These are phyloP conservation scores for Delphinus delphis DNA, from an alignment of 2,113 vertebrate genomes.

Conservation along the genomic window DNA sequence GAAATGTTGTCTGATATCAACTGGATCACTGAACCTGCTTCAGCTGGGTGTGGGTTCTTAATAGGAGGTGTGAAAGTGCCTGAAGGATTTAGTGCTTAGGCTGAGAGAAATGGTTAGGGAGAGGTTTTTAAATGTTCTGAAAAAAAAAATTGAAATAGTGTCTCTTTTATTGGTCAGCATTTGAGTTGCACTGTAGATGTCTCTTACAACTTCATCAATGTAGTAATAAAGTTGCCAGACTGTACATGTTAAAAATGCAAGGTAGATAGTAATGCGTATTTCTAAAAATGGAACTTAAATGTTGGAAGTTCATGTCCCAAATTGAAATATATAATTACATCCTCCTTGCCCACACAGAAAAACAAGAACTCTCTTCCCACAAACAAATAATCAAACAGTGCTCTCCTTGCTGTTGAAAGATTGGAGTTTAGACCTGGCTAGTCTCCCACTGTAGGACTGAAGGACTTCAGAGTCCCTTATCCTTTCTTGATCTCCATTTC, in stretches of 20 bases:
- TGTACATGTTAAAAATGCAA: neutral
- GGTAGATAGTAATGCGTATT: neutral
- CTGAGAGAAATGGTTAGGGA: neutral
- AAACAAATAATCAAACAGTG: neutral
- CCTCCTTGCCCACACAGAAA: neutral
- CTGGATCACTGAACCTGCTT: neutral
- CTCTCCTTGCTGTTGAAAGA: neutral
- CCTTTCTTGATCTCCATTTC: neutral
- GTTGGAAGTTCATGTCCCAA: neutral
- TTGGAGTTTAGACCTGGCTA: neutral
- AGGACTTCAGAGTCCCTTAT: too few relatives aligned
- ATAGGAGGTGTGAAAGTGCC: neutral
- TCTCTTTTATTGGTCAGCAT: neutral
- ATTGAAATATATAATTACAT: neutral
- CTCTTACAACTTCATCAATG: neutral
- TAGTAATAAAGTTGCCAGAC: neutral
- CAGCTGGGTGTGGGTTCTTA: neutral
- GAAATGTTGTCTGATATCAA: neutral
- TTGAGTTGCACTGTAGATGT: neutral
- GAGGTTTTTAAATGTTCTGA: neutral
- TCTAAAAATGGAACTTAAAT: conserved; percentile 22
- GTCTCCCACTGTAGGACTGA: neutral
- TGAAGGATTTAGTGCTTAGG: neutral
- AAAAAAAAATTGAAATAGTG: neutral
- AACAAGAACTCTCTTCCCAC: neutral